Evolutionary conservation across 1,140 invertebrate species (phyloP).

Genomic region (Apolygus lucorum): DNA sequence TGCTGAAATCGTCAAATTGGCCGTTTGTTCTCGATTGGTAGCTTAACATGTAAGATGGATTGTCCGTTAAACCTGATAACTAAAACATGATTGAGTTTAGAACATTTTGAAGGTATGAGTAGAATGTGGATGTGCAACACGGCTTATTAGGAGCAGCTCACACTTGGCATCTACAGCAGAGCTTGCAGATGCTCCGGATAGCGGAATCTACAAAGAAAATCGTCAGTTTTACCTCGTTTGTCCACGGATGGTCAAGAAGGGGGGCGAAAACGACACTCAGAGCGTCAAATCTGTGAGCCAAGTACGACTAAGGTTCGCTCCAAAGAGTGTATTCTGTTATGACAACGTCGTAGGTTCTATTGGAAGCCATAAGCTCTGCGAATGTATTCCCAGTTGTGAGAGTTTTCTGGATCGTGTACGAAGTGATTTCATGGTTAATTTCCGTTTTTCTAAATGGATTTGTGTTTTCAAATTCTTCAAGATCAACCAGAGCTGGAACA

Average conservation of each 20-base stretch:
- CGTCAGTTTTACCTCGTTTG: background rate
- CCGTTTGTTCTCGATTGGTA: conserved; percentile 18
- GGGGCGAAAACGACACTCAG: background rate
- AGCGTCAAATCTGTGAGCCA: background rate
- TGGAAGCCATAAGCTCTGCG: background rate
- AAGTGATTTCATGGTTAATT: background rate
- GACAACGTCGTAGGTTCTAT: conserved; percentile 10
- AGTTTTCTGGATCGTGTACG: background rate
- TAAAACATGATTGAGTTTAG: too few relatives aligned
- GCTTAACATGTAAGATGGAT: conserved; percentile 26
- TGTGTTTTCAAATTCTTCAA: background rate
- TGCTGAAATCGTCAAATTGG: conserved; percentile 26
- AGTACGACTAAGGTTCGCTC: background rate
- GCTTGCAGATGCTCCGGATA: too few relatives aligned
- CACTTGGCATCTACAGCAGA: too few relatives aligned
- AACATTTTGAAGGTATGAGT: too few relatives aligned
- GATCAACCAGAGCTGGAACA: background rate
- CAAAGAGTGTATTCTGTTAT: background rate
- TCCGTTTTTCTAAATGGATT: background rate
- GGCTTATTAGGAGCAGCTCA: too few relatives aligned
- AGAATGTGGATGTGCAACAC: too few relatives aligned
- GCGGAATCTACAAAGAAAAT: too few relatives aligned
- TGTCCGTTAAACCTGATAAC: conserved; percentile 28
- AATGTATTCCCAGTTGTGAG: background rate
- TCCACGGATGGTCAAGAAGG: conserved; percentile 5